Percentiles rank a stretch among this genome's conserved stretches.
Evolutionary conservation across 2,888 invertebrate genomes (phyloP).

Genomic region (Coronaproctus castanopsis): DNA sequence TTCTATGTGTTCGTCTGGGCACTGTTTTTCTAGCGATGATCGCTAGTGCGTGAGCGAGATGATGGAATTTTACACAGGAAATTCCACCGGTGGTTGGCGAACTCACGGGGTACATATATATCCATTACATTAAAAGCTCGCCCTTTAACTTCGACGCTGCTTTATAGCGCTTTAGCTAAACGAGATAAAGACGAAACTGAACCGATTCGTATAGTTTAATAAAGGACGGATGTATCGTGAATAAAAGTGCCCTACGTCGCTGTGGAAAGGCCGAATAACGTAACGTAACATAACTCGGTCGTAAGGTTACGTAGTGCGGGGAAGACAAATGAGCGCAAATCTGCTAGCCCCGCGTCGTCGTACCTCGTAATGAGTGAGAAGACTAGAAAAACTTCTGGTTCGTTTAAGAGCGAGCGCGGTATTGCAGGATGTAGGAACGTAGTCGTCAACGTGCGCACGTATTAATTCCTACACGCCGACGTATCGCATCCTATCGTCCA

Average conservation of each 20-base stretch:
- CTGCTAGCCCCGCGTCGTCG: background rate
- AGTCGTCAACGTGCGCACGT: too few species aligned
- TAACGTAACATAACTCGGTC: too few species aligned
- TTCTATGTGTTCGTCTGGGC: too few species aligned
- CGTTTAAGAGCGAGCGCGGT: too few species aligned
- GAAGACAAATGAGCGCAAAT: slow-evolving; percentile 11
- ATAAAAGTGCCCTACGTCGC: background rate
- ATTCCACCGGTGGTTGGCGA: background rate
- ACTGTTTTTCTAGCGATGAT: background rate
- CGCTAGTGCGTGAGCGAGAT: too few species aligned
- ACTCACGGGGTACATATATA: too few species aligned
- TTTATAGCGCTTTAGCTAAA: background rate
- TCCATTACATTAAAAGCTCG: background rate
- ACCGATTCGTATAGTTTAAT: background rate
- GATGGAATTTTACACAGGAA: background rate
- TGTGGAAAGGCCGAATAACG: background rate
- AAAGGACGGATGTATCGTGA: background rate
- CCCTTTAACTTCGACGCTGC: background rate
- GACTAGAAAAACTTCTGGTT: too few species aligned
- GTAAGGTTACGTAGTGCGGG: background rate
- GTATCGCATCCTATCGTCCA: slow-evolving; percentile 7
- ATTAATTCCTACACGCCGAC: too few species aligned
- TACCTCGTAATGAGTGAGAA: background rate
- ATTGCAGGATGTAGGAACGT: too few species aligned
- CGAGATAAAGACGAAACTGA: background rate